phyloP scores from a whole-genome alignment of 2,113 vertebrate species.

The Patagioenas fasciata region DNA sequence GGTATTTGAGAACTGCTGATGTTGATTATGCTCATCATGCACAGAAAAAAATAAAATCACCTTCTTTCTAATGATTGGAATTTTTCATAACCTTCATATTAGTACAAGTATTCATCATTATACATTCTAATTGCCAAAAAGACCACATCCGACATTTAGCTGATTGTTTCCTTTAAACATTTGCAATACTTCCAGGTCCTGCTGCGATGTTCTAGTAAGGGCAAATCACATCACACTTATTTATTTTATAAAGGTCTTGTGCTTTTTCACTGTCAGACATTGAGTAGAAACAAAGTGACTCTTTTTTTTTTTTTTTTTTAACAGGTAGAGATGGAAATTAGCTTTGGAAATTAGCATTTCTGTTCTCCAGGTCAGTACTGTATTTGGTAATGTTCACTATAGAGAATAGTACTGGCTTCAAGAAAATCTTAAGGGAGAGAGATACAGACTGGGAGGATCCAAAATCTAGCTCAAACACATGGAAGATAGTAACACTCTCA shows the following conservation, averaged over 20 bases:
- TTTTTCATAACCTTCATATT: neutral
- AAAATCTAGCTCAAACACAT: neutral
- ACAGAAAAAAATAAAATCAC: neutral
- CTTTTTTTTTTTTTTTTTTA: neutral
- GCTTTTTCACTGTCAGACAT: neutral
- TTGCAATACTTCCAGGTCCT: neutral
- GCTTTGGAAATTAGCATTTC: neutral
- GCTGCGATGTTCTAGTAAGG: neutral
- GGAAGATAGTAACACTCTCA: neutral
- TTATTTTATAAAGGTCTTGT: neutral
- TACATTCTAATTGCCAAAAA: constrained; percentile 5
- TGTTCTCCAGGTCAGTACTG: accelerated
- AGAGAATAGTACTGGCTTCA: neutral
- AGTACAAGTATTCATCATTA: constrained; percentile 21
- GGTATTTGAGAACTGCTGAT: neutral
- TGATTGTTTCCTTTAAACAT: constrained; percentile 51
- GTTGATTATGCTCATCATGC: constrained; percentile 27
- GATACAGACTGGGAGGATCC: neutral
- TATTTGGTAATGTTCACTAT: neutral
- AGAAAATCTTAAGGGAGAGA: neutral
- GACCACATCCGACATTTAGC: neutral
- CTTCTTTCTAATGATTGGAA: neutral
- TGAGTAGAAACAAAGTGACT: neutral
- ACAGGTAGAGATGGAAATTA: neutral
- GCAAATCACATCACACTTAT: neutral